Conservation (phyloP, 2,113 vertebrate genomes). For the Picathartes gymnocephalus region DNA sequence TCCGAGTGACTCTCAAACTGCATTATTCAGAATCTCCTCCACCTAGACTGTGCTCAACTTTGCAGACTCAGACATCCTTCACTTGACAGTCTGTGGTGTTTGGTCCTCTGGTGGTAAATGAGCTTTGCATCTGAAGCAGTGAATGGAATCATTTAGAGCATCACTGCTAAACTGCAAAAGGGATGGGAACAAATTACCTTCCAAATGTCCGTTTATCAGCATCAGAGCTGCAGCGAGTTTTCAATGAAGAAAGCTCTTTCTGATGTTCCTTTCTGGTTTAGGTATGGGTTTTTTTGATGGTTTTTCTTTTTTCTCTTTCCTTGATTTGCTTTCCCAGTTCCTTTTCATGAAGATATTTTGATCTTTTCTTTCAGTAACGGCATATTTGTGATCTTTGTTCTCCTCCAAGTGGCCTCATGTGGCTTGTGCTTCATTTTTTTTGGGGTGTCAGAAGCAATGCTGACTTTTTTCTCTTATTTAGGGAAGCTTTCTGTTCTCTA, state of each 20-base stretch:
- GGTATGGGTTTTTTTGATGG: not conserved
- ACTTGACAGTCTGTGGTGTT: not conserved
- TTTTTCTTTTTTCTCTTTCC: not conserved
- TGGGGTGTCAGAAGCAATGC: not conserved
- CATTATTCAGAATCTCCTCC: not conserved
- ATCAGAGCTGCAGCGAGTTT: not conserved
- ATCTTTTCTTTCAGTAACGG: not conserved
- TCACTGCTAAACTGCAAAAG: not conserved
- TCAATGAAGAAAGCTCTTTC: not conserved
- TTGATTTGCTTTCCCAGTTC: not conserved
- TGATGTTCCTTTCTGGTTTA: not conserved
- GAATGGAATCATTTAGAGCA: not conserved
- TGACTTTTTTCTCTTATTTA: not conserved
- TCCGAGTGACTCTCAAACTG: not conserved
- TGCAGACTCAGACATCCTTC: not conserved
- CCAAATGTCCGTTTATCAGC: not conserved
- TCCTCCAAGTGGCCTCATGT: not conserved
- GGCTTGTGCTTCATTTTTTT: not conserved
- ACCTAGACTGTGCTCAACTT: not conserved
- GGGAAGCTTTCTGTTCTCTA: not conserved
- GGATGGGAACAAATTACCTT: not conserved
- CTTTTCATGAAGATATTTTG: not conserved
- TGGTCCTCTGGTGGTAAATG: not conserved
- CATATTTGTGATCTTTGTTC: not conserved
- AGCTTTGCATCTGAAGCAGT: not conserved